phyloP scores from a whole-genome alignment of 2,797 vertebrate genomes.

The Sebastes hubbsi region DNA sequence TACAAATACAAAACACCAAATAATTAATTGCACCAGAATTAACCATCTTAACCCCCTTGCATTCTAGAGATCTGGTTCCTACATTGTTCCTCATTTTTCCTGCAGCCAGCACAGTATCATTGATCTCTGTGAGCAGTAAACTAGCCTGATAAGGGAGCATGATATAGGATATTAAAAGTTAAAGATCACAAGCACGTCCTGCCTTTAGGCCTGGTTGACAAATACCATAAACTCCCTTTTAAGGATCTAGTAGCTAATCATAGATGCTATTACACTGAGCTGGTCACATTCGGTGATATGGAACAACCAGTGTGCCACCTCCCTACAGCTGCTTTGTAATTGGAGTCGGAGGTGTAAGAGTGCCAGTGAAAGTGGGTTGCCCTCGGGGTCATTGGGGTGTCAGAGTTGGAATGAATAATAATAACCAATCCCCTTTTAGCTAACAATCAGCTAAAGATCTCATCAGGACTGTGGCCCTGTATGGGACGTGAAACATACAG shows the following conservation, averaged over 20 bases:
- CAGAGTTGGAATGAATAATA: constrained; percentile 53
- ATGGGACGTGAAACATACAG: constrained; percentile 21
- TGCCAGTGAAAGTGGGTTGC: constrained; percentile 43
- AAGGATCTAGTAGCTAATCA: constrained; percentile 38
- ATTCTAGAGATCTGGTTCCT: not conserved
- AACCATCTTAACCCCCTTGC: no score
- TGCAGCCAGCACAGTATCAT: not conserved
- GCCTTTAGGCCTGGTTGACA: constrained; percentile 11
- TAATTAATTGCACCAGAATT: not conserved
- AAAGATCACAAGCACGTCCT: constrained; percentile 8
- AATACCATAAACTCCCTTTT: constrained; percentile 20
- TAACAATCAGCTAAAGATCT: constrained; percentile 46
- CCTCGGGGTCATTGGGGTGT: constrained; percentile 37
- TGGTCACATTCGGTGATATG: constrained; percentile 25
- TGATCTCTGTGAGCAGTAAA: constrained; percentile 5
- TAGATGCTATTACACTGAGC: constrained; percentile 28
- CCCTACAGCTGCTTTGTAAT: constrained; percentile 55
- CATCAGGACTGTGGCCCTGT: constrained; percentile 18
- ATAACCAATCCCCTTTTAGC: constrained; percentile 44
- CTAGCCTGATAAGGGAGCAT: not conserved
- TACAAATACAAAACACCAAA: not conserved
- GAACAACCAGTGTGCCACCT: constrained; percentile 30
- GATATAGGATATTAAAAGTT: constrained; percentile 13
- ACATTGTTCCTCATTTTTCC: not conserved
- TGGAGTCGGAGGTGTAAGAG: constrained; percentile 45